phyloP scores from a whole-genome alignment of 2,113 vertebrate genomes.

The Acinonyx jubatus region DNA sequence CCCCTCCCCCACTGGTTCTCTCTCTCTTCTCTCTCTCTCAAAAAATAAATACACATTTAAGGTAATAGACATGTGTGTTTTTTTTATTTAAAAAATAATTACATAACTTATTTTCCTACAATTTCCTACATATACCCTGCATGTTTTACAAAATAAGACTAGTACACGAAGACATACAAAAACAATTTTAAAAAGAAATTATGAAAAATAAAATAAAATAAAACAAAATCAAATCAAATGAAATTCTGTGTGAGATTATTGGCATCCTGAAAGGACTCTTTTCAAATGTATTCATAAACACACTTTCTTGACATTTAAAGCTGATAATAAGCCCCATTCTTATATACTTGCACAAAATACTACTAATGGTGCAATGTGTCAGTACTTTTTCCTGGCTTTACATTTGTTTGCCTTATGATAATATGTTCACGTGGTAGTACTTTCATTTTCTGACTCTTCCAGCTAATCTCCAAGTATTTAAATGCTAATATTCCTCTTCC shows the following conservation, averaged over 20 bases:
- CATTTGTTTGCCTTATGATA: not conserved
- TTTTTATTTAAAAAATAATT: not conserved
- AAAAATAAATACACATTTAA: not conserved
- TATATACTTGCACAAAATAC: constrained; percentile 4
- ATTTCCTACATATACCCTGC: not conserved
- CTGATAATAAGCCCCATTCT: not conserved
- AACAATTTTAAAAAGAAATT: constrained; percentile 30
- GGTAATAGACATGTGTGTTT: not conserved
- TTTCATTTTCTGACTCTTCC: not conserved
- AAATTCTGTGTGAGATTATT: not conserved
- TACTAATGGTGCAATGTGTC: not conserved
- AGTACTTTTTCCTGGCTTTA: not conserved
- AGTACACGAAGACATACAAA: not conserved
- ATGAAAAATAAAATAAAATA: not conserved
- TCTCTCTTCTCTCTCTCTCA: too few species aligned
- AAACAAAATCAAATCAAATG: not conserved
- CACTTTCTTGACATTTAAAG: constrained; percentile 63
- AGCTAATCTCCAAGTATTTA: not conserved
- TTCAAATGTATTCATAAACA: constrained; percentile 61
- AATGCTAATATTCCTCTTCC: not conserved
- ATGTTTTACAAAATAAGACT: not conserved
- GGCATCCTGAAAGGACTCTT: not conserved
- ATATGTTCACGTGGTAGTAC: not conserved
- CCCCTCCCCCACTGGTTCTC: too few species aligned
- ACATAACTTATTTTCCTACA: not conserved